Base-by-base conservation (phyloP, 2,797 vertebrate genomes). In the Cyclura pinguis region DNA sequence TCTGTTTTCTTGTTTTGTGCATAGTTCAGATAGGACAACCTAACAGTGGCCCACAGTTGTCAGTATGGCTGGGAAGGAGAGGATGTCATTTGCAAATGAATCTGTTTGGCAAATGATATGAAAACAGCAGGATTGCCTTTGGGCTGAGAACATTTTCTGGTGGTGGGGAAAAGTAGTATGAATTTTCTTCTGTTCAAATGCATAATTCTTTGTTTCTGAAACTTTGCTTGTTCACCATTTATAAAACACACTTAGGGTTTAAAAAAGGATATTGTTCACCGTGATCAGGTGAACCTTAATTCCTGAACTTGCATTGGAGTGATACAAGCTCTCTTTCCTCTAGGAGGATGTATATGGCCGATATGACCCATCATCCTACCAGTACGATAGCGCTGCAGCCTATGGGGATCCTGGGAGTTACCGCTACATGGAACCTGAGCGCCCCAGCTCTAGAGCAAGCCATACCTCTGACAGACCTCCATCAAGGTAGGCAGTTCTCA, bases 391-490 rank as follows among this genome's bases (percentile, higher is more conserved):
- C 89, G 64, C 97, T 7, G 52, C 94, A 0, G 95, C 96, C 6
- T 98, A 98, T 52, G 27, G 95, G 29, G 98, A 99, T 85, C 91
- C 96, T 1, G 97, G 94, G 0, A 93, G 93, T 91, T 98, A 98
- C 82, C 98, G 95, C 52, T 98, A 98, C 73, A 85, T 97, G 0
- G 99, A 99, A 87, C 97, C 98, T 0, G 99, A 99, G 4, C 97
- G 99, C 50, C 99, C 99, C 59, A 99, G 98, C 93, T 99, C 99
- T 83, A 98, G 99, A 95, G 92, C 98, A 0, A 99, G 99, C 90
- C 99, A 99, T 95, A 98, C 98, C 96, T 99, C 99, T 0, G 99
- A 99, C 94, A 97, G 98, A 55, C 98, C 98, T 0, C 35, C 97
- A 47, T 98, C 98, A 91, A 98, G 98, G 99, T 99, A 84, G 4